A percentile compares a stretch with the other conserved stretches of the same genome.
Conservation (phyloP, 1,140 invertebrate species). For the Drosophila ambigua region DNA sequence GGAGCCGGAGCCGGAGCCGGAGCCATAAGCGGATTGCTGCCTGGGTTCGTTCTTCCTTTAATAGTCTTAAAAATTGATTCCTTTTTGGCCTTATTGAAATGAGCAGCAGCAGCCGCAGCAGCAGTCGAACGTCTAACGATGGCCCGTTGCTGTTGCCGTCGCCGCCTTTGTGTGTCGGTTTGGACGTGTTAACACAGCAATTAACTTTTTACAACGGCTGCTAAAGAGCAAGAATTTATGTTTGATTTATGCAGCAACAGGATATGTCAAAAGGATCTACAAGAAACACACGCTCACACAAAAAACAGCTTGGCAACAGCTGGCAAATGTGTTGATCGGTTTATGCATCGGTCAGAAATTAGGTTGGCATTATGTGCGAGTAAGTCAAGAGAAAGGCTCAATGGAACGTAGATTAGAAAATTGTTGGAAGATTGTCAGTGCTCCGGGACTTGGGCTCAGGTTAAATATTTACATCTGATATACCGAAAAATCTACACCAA, state of each 20-base stretch:
- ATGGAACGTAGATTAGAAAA: too few relatives aligned
- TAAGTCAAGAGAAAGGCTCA: too few relatives aligned
- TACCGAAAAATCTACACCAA: too few relatives aligned
- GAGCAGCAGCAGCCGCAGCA: conserved; percentile 37
- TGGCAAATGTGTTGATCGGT: conserved; percentile 36
- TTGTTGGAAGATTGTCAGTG: too few relatives aligned
- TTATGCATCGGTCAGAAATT: conserved; percentile 35
- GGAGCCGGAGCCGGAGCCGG: neutral
- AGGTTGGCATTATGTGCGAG: conserved; percentile 14
- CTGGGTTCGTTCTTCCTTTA: conserved; percentile 44
- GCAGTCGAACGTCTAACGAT: neutral
- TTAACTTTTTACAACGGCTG: conserved; percentile 68
- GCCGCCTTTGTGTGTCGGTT: conserved; percentile 26
- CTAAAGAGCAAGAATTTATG: conserved; percentile 53
- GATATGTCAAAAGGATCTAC: conserved; percentile 31
- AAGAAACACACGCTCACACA: neutral
- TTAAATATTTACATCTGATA: too few relatives aligned
- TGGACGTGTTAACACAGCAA: conserved; percentile 76
- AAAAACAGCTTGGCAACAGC: conserved; percentile 33
- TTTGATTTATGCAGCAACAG: conserved; percentile 69
- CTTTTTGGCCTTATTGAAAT: conserved; percentile 70
- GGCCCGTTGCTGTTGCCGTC: conserved; percentile 14
- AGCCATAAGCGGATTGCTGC: conserved; percentile 64
- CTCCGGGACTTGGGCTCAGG: too few relatives aligned
- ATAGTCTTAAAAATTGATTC: conserved; percentile 71